Evolutionary conservation across 2,888 invertebrate genomes (phyloP).

Genomic region (Acholoe squamosa): DNA sequence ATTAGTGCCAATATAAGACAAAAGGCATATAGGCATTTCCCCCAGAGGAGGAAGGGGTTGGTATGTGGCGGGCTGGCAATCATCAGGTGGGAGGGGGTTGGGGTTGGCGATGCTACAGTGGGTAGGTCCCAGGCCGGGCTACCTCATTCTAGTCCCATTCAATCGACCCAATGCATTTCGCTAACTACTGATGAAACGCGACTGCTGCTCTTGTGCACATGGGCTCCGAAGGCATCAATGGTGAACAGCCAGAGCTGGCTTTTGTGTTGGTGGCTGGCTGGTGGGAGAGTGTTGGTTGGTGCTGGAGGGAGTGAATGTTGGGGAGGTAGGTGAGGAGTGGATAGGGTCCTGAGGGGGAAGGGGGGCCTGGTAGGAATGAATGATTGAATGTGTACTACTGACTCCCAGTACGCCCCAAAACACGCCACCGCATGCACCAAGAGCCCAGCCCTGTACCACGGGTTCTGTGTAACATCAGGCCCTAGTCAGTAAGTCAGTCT

Average conservation of each 20-base stretch:
- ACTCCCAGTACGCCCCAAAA: not conserved
- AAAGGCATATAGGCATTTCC: no score
- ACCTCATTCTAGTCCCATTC: not conserved
- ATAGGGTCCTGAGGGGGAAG: not conserved
- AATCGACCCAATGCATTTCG: constrained; percentile 3
- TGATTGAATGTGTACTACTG: constrained; percentile 34
- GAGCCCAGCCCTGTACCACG: no score
- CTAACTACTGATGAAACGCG: not conserved
- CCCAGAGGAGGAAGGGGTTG: no score
- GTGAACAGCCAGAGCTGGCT: not conserved
- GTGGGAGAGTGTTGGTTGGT: no score
- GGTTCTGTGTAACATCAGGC: no score
- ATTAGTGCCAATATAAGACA: no score
- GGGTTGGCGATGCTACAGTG: not conserved
- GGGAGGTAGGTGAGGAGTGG: not conserved
- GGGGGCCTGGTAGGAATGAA: not conserved
- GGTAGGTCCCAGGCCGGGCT: not conserved
- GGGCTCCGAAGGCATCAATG: not conserved
- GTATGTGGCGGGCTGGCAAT: not conserved
- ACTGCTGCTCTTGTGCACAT: not conserved
- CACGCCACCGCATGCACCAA: not conserved
- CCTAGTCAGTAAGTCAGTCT: no score
- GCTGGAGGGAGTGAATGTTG: no score
- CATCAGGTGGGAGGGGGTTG: not conserved
- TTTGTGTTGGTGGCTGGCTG: not conserved